phyloP scores from a whole-genome alignment of 1,140 invertebrate genomes.

The Bombus turneri region DNA sequence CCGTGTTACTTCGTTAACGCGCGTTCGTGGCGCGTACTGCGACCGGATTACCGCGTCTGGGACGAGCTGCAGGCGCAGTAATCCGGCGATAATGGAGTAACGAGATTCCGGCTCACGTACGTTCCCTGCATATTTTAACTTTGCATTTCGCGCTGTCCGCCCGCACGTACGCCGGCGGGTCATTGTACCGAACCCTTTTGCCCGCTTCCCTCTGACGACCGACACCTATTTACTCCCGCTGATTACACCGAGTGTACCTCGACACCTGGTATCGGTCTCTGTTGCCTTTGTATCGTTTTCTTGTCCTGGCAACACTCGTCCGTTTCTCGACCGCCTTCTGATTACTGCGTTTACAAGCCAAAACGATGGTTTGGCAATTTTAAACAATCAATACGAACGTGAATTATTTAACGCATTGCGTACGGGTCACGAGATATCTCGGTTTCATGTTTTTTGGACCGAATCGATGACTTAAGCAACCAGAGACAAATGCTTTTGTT shows the following conservation, averaged over 20 bases:
- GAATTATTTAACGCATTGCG: too few species aligned
- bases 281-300: too few species aligned
- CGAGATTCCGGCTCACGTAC: constrained; percentile 79
- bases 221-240: constrained; percentile 27
- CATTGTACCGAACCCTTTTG: constrained; percentile 54
- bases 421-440: too few species aligned
- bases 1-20: constrained; percentile 68
- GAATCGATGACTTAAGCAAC: too few species aligned
- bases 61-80: constrained; percentile 75
- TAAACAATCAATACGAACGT: too few species aligned
- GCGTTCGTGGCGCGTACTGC: constrained; percentile 20
- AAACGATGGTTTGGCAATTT: too few species aligned
- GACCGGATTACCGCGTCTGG: constrained; percentile 71
- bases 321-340: too few species aligned
- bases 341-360: too few species aligned
- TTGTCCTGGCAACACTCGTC: too few species aligned
- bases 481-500: too few species aligned
- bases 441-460: too few species aligned
- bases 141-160: constrained; percentile 65
- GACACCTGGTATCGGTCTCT: background rate
- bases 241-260: constrained; percentile 29
- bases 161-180: constrained; percentile 33
- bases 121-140: constrained; percentile 80
- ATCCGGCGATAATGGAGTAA: constrained; percentile 81
- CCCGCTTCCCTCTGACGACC: constrained; percentile 10